Evolutionary conservation across 2,888 invertebrate species (phyloP).

Genomic region (Graphium colonna): DNA sequence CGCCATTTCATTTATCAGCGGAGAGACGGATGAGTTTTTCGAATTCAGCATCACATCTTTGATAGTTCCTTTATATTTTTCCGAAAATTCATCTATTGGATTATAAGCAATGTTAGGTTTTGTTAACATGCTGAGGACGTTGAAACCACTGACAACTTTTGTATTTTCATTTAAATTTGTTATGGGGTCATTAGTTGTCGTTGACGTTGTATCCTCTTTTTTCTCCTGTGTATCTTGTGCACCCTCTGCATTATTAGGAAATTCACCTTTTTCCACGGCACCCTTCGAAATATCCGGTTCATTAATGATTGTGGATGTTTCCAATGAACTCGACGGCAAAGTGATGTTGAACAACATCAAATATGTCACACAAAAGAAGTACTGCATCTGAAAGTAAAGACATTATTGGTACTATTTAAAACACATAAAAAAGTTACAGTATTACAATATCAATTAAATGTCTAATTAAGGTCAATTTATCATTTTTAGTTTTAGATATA

Average conservation of each 20-base stretch:
- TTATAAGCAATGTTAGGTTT: background rate
- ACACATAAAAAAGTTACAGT: too few species aligned
- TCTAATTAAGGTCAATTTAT: too few species aligned
- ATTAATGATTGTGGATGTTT: background rate
- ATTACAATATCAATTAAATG: too few species aligned
- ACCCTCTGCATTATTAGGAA: too few species aligned
- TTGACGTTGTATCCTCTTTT: constrained; percentile 36
- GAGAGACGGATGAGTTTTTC: constrained; percentile 32
- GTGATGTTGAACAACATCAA: constrained; percentile 59
- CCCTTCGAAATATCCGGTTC: background rate
- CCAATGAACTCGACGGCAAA: constrained; percentile 41
- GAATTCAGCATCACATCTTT: constrained; percentile 20
- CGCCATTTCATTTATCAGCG: constrained; percentile 56
- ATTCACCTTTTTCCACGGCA: background rate
- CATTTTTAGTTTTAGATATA: too few species aligned
- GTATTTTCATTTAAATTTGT: background rate
- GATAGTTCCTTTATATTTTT: constrained; percentile 28
- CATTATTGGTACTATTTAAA: background rate
- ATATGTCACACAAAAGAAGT: constrained; percentile 66
- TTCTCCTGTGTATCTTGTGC: background rate
- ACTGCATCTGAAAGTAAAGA: constrained; percentile 60
- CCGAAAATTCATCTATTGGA: constrained; percentile 33
- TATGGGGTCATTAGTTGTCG: constrained; percentile 34
- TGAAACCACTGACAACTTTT: background rate
- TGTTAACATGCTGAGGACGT: background rate